phyloP scores from a whole-genome alignment of 1,140 invertebrate species.

The Bombus impatiens region DNA sequence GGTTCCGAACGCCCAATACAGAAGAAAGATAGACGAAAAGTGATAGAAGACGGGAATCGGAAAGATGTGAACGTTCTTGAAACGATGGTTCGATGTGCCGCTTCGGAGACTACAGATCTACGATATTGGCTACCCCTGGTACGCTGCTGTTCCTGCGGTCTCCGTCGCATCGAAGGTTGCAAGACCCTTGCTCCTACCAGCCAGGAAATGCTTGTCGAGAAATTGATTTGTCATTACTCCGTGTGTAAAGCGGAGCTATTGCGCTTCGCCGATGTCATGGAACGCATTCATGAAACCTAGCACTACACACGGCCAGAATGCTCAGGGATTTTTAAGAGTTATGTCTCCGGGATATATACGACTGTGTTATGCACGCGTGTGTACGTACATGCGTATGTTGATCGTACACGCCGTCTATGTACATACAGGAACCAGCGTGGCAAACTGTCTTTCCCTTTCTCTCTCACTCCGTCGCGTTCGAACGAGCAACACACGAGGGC shows the following conservation, averaged over 20 bases:
- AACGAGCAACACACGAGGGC: slow-evolving; percentile 23
- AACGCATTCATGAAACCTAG: slow-evolving; percentile 24
- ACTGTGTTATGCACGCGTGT: not conserved
- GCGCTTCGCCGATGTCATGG: slow-evolving; percentile 22
- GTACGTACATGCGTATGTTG: not conserved
- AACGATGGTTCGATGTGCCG: slow-evolving; percentile 58
- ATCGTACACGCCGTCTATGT: not conserved
- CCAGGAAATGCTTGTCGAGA: slow-evolving; percentile 65
- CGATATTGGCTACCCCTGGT: slow-evolving; percentile 51
- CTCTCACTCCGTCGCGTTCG: not conserved
- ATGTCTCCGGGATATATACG: slow-evolving; percentile 10
- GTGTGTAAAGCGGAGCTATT: slow-evolving; percentile 50
- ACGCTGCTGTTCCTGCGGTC: slow-evolving; percentile 11
- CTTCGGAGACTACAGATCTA: slow-evolving; percentile 13
- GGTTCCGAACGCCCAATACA: not conserved
- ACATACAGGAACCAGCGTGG: too few species aligned
- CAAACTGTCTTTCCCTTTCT: not conserved
- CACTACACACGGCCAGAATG: slow-evolving; percentile 21
- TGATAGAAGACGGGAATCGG: slow-evolving; percentile 30
- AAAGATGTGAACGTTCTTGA: slow-evolving; percentile 66
- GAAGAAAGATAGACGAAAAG: slow-evolving; percentile 53
- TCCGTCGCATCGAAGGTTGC: slow-evolving; percentile 29
- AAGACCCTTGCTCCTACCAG: slow-evolving; percentile 17
- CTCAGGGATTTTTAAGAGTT: slow-evolving; percentile 39
- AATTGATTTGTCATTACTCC: slow-evolving; percentile 79